These are phyloP conservation scores for Micromys minutus DNA, from an alignment of 2,113 vertebrate species.

Conservation along the genomic window DNA sequence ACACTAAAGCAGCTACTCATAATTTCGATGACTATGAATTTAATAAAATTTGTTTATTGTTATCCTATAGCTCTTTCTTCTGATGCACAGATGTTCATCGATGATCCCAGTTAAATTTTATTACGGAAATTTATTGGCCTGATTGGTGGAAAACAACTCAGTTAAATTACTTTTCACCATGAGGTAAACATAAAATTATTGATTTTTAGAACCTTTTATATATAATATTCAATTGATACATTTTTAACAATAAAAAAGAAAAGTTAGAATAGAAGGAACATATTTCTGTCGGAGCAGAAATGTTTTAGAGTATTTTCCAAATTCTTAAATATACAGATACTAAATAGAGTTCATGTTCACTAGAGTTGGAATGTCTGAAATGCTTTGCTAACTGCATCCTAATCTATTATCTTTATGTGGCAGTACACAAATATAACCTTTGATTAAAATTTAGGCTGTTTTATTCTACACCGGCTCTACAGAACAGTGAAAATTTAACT, in stretches of 20 bases:
- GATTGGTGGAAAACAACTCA: not conserved
- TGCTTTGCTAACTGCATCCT: not conserved
- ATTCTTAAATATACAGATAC: not conserved
- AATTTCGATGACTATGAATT: slow-evolving; percentile 13
- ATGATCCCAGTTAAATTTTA: slow-evolving; percentile 4
- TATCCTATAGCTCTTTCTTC: not conserved
- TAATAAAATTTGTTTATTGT: not conserved
- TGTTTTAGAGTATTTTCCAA: not conserved
- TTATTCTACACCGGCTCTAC: not conserved
- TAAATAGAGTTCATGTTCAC: not conserved
- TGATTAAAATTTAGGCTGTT: not conserved
- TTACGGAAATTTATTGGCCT: not conserved
- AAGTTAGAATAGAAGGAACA: not conserved
- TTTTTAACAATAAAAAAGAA: not conserved
- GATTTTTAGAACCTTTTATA: not conserved
- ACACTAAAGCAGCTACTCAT: not conserved
- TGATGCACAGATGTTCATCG: not conserved
- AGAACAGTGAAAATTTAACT: not conserved
- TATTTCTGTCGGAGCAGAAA: not conserved
- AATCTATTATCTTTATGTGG: not conserved
- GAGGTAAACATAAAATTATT: not conserved
- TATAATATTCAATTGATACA: not conserved
- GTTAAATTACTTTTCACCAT: not conserved
- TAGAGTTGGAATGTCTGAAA: not conserved
- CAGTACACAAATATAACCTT: not conserved